phyloP scores from a whole-genome alignment of 2,113 vertebrate species.

The Cyprinodon variegatus region DNA sequence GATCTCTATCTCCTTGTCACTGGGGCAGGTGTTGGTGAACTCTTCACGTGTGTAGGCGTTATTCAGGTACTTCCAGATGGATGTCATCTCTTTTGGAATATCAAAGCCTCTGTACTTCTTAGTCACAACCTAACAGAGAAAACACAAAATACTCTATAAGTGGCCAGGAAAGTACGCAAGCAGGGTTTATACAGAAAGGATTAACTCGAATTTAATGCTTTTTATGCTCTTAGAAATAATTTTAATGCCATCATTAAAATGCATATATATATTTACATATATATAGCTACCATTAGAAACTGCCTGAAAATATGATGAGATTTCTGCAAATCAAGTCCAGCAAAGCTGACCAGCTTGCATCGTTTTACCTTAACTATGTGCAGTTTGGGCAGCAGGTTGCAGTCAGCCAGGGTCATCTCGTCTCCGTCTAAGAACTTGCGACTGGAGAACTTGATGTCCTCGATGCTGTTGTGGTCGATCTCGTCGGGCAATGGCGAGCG shows the following conservation, averaged over 20 bases:
- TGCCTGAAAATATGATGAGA: too few relatives aligned
- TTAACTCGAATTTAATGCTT: too few relatives aligned
- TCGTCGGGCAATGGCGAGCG: slow-evolving; percentile 92
- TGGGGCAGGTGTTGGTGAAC: slow-evolving; percentile 98
- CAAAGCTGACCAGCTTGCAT: neutral
- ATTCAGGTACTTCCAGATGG: slow-evolving; percentile 95
- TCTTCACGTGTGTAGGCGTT: slow-evolving; percentile 93
- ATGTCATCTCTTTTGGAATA: slow-evolving; percentile 92
- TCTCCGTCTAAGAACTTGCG: slow-evolving; percentile 95
- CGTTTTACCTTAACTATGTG: slow-evolving; percentile 93
- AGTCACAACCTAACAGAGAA: slow-evolving; percentile 89
- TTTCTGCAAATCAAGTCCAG: neutral
- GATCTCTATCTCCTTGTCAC: slow-evolving; percentile 96
- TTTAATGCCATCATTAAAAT: too few relatives aligned
- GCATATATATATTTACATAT: too few relatives aligned
- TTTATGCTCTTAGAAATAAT: too few relatives aligned
- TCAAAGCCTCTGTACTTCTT: slow-evolving; percentile 96
- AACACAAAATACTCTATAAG: neutral
- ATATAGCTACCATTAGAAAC: too few relatives aligned
- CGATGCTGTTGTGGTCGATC: slow-evolving; percentile 97
- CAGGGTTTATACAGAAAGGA: too few relatives aligned
- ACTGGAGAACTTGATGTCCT: slow-evolving; percentile 86
- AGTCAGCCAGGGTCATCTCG: slow-evolving; percentile 96
- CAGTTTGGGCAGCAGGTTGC: slow-evolving; percentile 96
- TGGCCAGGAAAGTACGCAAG: too few relatives aligned